These are phyloP conservation scores for Cordilura impudica DNA, from an alignment of 2,888 invertebrate species.

Conservation along the genomic window DNA sequence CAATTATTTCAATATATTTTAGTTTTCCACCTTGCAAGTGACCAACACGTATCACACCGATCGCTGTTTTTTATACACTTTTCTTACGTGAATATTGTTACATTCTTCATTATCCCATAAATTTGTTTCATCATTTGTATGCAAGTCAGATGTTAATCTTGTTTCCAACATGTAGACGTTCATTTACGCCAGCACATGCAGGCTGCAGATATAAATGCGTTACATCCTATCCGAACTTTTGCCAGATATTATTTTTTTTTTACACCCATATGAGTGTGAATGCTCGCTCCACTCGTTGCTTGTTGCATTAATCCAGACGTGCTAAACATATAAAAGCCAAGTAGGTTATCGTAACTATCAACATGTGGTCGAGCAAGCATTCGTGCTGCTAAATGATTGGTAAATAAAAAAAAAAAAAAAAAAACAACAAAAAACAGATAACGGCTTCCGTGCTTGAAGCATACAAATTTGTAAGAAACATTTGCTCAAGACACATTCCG, in stretches of 20 bases:
- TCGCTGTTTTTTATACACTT: not conserved
- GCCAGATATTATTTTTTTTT: not conserved
- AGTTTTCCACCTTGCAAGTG: not conserved
- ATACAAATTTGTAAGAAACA: slow-evolving; percentile 43
- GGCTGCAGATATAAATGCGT: not conserved
- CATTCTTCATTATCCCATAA: not conserved
- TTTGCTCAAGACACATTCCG: slow-evolving; percentile 44
- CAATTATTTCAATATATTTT: not conserved
- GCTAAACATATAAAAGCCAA: slow-evolving; percentile 44
- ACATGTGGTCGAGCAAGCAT: slow-evolving; percentile 54
- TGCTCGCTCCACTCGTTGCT: slow-evolving; percentile 7
- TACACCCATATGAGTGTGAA: not conserved
- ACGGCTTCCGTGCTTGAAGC: slow-evolving; percentile 30
- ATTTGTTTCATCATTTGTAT: slow-evolving; percentile 52
- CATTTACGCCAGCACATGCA: too few relatives aligned
- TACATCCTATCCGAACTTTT: not conserved
- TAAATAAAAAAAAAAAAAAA: too few relatives aligned
- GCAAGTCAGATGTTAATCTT: slow-evolving; percentile 52
- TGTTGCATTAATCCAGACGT: slow-evolving; percentile 44
- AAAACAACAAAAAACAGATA: slow-evolving; percentile 48
- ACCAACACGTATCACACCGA: not conserved
- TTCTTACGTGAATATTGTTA: not conserved
- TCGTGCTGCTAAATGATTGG: not conserved
- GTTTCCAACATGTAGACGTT: too few relatives aligned
- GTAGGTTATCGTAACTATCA: slow-evolving; percentile 58